phyloP scores from a whole-genome alignment of 1,140 invertebrate genomes.

The Maniola jurtina region DNA sequence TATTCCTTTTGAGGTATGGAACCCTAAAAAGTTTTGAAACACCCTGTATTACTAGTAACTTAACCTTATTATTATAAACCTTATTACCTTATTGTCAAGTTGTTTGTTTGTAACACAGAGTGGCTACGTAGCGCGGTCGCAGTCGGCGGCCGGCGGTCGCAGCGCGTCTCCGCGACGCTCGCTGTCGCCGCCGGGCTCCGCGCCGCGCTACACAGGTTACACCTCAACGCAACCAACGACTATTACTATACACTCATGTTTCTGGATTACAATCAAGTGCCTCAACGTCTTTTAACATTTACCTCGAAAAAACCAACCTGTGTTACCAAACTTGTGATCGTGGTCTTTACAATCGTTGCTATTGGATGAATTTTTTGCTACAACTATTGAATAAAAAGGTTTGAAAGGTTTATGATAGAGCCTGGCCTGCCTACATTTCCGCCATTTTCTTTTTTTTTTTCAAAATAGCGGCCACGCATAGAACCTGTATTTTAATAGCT shows the following conservation, averaged over 20 bases:
- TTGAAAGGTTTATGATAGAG: no score
- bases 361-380: no score
- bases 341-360: no score
- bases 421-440: no score
- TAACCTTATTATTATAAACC: not conserved
- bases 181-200: constrained; percentile 84
- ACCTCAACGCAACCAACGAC: constrained; percentile 21
- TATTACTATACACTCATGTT: constrained; percentile 22
- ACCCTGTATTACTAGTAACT: no score
- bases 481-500: no score
- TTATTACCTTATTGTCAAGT: not conserved
- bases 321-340: no score
- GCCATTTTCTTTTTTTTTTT: no score
- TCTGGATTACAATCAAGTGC: constrained; percentile 5
- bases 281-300: not conserved
- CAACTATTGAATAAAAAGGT: no score
- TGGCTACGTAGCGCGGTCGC: constrained; percentile 81
- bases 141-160: constrained; percentile 87
- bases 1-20: no score
- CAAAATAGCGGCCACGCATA: no score
- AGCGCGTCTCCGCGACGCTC: constrained; percentile 84
- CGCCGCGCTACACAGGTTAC: constrained; percentile 66
- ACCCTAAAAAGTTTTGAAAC: no score
- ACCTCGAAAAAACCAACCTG: not conserved
- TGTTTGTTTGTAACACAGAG: constrained; percentile 21